Conservation (phyloP, 2,113 vertebrate genomes). For the Anthoscopus minutus region DNA sequence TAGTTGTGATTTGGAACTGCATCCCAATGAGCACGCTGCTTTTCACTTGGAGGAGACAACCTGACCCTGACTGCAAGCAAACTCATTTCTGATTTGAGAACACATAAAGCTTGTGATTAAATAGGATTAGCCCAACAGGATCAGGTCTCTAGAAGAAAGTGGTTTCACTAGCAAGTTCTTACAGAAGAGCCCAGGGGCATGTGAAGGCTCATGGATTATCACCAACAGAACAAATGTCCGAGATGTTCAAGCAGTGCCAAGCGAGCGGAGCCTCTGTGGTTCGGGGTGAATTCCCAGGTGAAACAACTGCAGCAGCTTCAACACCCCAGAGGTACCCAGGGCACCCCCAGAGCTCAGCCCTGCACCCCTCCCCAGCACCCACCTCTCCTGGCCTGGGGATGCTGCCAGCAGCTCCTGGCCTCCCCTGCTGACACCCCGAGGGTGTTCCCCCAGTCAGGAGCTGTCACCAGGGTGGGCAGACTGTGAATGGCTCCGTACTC, state of each 20-base stretch:
- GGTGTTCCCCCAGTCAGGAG: fast-evolving
- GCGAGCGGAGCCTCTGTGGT: fast-evolving
- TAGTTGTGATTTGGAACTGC: fast-evolving
- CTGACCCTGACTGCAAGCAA: background rate
- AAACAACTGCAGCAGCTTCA: background rate
- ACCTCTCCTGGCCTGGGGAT: background rate
- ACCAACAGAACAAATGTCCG: background rate
- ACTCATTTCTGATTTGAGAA: background rate
- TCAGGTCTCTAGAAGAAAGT: background rate
- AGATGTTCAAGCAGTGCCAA: background rate
- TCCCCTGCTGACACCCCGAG: background rate
- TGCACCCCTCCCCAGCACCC: background rate
- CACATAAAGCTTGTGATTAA: background rate
- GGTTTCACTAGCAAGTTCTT: background rate
- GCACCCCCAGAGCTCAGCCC: background rate
- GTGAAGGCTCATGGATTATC: background rate
- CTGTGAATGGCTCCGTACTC: background rate
- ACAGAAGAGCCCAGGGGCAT: background rate
- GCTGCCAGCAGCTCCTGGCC: background rate
- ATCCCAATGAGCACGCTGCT: background rate
- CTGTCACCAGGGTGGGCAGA: background rate
- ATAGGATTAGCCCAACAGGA: background rate
- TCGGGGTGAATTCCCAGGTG: background rate
- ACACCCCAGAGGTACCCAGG: fast-evolving
- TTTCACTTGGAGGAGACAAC: background rate